Conservation (phyloP, 2,113 vertebrate species). For the Myrmecobius fasciatus region DNA sequence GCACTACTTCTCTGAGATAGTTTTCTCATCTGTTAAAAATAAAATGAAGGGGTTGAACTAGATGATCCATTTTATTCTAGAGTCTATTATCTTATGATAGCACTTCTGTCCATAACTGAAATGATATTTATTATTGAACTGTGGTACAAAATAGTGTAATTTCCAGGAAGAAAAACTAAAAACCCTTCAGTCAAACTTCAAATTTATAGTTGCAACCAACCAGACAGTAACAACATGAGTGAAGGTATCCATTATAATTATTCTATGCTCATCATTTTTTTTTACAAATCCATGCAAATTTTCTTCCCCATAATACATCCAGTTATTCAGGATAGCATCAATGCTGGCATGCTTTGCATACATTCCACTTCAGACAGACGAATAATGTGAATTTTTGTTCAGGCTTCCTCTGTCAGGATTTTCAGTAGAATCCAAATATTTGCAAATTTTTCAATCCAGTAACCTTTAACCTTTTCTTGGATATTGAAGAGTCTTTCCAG, state of each 20-base stretch:
- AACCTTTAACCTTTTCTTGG: neutral
- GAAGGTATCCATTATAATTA: neutral
- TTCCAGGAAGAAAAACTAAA: neutral
- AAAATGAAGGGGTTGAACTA: neutral
- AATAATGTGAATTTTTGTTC: neutral
- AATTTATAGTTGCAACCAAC: neutral
- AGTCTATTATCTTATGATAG: neutral
- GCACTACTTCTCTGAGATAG: neutral
- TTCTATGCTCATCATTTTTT: no score
- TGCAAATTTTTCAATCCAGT: neutral
- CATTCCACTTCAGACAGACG: neutral
- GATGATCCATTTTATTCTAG: neutral
- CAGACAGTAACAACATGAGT: neutral
- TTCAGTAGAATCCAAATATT: neutral
- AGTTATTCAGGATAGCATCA: neutral
- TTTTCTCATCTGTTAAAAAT: neutral
- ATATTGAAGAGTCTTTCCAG: neutral
- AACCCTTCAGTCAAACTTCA: neutral
- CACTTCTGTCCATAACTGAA: neutral
- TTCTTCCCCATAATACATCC: neutral
- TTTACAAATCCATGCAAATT: neutral
- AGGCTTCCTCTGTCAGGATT: neutral
- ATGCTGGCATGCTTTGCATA: neutral
- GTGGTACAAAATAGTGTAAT: neutral
- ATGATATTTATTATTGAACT: no score